These are phyloP conservation scores for Cryptus viduatorius DNA, from an alignment of 2,888 invertebrate genomes.

Conservation along the genomic window DNA sequence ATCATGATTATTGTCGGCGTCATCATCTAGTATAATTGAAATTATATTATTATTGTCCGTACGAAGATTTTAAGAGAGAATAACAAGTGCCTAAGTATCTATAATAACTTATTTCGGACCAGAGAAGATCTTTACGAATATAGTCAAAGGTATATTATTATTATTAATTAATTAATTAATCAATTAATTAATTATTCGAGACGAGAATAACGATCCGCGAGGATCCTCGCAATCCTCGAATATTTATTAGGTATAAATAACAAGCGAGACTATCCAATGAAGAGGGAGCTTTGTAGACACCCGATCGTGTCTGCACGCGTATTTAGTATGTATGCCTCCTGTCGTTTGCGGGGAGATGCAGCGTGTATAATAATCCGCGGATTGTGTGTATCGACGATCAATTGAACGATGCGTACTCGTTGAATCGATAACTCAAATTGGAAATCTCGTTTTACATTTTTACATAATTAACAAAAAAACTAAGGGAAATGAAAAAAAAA, in stretches of 20 bases:
- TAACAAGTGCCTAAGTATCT: conserved; percentile 85
- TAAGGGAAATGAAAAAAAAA: neutral
- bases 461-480: neutral
- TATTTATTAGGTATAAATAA: conserved; percentile 6
- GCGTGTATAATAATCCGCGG: conserved; percentile 19
- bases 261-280: conserved; percentile 38
- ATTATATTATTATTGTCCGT: conserved; percentile 74
- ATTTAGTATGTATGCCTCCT: conserved; percentile 38
- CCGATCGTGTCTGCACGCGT: conserved; percentile 40
- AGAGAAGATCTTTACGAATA: conserved; percentile 83
- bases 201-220: conserved; percentile 17
- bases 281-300: neutral
- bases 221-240: neutral
- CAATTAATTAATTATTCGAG: conserved; percentile 68
- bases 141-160: conserved; percentile 79
- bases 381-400: conserved; percentile 3
- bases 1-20: conserved; percentile 60
- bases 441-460: neutral
- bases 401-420: conserved; percentile 8
- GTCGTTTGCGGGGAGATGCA: neutral
- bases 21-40: conserved; percentile 66
- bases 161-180: conserved; percentile 66
- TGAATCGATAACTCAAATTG: conserved; percentile 1
- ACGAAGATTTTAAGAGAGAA: conserved; percentile 81
- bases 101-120: conserved; percentile 84